A percentile compares a stretch with the other conserved stretches of the same genome.
Conservation (phyloP, 2,797 vertebrate genomes). For the Sylvia borin region DNA sequence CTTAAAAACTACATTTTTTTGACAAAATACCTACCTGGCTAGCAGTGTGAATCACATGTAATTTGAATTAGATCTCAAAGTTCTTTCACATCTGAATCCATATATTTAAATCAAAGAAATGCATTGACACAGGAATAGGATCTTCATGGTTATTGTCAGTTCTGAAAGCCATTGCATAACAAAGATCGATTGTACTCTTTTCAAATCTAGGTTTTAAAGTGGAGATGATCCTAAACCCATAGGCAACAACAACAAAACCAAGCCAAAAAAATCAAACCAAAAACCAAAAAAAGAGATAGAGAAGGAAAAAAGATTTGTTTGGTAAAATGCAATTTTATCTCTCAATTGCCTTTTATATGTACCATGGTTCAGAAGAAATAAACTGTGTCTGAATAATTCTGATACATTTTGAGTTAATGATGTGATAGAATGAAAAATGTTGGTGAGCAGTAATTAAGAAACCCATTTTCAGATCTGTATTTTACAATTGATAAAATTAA, state of each 20-base stretch:
- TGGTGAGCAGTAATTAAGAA: background rate
- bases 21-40: background rate
- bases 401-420: background rate
- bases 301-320: background rate
- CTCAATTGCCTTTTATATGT: background rate
- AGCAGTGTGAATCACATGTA: background rate
- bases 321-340: background rate
- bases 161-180: background rate
- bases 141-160: background rate
- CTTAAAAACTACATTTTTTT: background rate
- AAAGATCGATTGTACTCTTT: background rate
- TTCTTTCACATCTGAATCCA: background rate
- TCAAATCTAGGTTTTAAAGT: background rate
- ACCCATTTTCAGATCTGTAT: background rate
- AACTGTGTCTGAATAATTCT: background rate
- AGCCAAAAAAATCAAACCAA: background rate
- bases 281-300: rapidly evolving
- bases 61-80: background rate
- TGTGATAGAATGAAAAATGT: background rate
- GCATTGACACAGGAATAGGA: background rate
- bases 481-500: background rate
- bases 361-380: background rate
- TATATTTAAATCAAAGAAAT: background rate
- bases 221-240: background rate
- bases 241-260: too few species aligned